A percentile compares a stretch with the other conserved stretches of the same genome.
Evolutionary conservation across 92 coral and sea anemone genomes (phyloP).

Genomic region (Pocillopora grandis): DNA sequence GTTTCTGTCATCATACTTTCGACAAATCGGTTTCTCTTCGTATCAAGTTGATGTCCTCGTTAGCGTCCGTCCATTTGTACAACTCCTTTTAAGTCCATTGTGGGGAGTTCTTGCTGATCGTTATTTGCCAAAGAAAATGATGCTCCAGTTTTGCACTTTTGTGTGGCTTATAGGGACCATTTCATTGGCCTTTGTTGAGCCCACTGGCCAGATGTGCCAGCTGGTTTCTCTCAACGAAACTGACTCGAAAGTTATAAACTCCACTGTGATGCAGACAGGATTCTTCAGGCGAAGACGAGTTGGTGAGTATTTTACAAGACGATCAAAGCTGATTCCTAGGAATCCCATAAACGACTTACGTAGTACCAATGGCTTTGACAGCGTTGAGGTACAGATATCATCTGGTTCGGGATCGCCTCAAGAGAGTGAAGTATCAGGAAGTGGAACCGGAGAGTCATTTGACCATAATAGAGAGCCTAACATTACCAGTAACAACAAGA

Average conservation of each 20-base stretch:
- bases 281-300: constrained; percentile 80
- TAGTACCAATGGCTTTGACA: constrained; percentile 12
- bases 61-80: constrained; percentile 80
- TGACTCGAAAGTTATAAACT: constrained; percentile 69
- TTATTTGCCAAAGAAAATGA: constrained; percentile 74
- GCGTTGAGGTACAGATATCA: constrained; percentile 24
- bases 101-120: constrained; percentile 92
- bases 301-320: constrained; percentile 5
- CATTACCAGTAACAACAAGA: constrained; percentile 14
- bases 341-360: background rate
- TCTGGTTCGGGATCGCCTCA: constrained; percentile 22
- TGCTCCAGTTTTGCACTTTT: constrained; percentile 81
- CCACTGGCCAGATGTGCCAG: constrained; percentile 91
- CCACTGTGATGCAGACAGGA: constrained; percentile 88
- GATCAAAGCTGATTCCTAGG: constrained; percentile 33
- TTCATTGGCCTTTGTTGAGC: constrained; percentile 94
- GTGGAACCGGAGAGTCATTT: constrained; percentile 29
- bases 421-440: constrained; percentile 37
- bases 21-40: constrained; percentile 93
- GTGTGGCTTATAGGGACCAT: constrained; percentile 92
- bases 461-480: constrained; percentile 13
- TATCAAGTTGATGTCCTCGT: constrained; percentile 68
- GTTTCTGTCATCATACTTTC: constrained; percentile 78
- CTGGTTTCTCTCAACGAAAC: constrained; percentile 72
- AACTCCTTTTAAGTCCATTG: constrained; percentile 78